phyloP scores from a whole-genome alignment of 2,113 vertebrate species.

The Lycaon pictus region DNA sequence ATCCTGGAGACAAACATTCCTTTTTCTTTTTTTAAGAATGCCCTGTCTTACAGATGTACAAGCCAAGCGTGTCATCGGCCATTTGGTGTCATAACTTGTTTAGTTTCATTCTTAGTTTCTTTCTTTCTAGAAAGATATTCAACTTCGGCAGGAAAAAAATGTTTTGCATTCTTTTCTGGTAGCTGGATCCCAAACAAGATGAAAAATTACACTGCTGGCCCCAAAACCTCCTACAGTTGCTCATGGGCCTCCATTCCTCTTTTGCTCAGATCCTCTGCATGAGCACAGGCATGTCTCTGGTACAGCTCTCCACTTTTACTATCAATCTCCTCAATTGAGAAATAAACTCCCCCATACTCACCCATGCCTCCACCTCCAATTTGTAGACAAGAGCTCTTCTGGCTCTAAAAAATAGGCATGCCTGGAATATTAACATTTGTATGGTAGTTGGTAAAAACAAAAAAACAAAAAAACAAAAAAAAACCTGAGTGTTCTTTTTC shows the following conservation, averaged over 20 bases:
- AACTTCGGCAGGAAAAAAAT: background rate
- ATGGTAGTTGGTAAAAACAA: background rate
- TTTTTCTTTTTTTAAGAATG: background rate
- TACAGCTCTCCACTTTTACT: background rate
- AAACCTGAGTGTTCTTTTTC: background rate
- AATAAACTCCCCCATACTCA: background rate
- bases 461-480: background rate
- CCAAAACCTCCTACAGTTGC: background rate
- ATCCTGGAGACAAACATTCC: background rate
- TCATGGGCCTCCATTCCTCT: background rate
- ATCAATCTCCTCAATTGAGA: too few relatives aligned
- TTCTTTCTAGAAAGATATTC: conserved; percentile 1
- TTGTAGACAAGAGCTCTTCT: background rate
- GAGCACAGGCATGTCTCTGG: background rate
- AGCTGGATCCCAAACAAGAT: background rate
- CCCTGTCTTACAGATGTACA: background rate
- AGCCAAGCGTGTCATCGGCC: background rate
- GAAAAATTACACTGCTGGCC: background rate
- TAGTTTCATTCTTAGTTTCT: conserved; percentile 19
- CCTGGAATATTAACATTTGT: background rate
- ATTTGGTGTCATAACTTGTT: background rate
- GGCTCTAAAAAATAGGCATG: background rate
- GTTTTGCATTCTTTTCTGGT: background rate
- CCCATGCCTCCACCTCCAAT: background rate
- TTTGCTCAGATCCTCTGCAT: background rate